Conservation (phyloP, 2,888 invertebrate species). For the Mermis nigrescens region DNA sequence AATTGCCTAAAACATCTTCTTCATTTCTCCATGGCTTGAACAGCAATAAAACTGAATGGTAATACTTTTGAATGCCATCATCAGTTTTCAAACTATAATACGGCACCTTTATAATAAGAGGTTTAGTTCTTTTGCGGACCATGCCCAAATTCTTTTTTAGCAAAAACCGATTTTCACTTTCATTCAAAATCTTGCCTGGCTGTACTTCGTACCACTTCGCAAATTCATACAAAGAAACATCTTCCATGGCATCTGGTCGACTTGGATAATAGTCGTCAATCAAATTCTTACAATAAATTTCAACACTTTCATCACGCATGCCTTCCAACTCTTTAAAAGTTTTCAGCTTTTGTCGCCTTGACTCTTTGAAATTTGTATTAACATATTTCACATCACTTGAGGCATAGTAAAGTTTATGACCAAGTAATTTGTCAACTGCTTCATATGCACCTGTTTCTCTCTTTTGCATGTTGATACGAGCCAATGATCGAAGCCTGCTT, state of each 20-base stretch:
- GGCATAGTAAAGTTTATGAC: background rate
- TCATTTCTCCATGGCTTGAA: background rate
- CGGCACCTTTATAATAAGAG: background rate
- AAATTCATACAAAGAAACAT: background rate
- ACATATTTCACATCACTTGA: background rate
- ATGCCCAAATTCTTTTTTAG: background rate
- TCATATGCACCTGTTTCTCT: conserved; percentile 5
- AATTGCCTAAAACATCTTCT: background rate
- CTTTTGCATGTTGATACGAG: background rate
- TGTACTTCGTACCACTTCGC: background rate
- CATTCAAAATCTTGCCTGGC: background rate
- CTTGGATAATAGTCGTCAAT: background rate
- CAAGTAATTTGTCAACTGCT: background rate
- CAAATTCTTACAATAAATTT: background rate
- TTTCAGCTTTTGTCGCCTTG: background rate
- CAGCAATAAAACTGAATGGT: background rate
- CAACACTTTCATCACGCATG: background rate
- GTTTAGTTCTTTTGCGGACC: background rate
- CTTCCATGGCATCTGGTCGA: background rate
- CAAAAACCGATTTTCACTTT: background rate
- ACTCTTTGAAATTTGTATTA: background rate
- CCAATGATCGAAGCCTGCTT: background rate
- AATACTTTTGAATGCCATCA: background rate
- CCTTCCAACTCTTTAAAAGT: background rate
- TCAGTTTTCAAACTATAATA: background rate